Evolutionary conservation across 2,797 vertebrate genomes (phyloP), one percentile per base, ranked within the genome.

Genomic region (Gymnothorax reevesii): DNA sequence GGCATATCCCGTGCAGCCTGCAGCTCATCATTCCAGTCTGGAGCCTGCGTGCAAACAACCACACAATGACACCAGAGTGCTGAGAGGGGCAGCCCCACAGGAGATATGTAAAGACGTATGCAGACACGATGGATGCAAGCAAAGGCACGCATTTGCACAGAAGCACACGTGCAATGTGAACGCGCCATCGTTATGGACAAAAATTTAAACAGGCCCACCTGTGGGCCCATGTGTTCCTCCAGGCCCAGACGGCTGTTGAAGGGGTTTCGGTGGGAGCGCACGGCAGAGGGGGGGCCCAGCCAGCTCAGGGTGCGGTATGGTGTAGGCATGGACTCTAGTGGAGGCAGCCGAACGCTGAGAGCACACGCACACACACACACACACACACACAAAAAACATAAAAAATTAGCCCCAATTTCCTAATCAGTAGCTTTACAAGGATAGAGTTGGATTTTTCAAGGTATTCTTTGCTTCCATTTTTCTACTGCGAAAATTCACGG

Each of bases 11-110:
- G 93, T 82, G 95, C 94, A 80, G 91, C 90, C 88, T 97, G 96
- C 86, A 97, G 86, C 90, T 97, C 96, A 90, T 97, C 96, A 88
- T 97, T 97, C 96, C 96, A 97, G 89, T 97, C 96, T 88, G 94
- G 94, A 85, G 91, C 90, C 96, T 97, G 77, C 62, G 7, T 60
- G 75, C 55, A 84, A 22, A 88, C 77, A 84, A 0, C 3, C 7
- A 62, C 59, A 83, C 59, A 57, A 69, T 86, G 64, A 84, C 15
- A n/a, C 33, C 57, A 55, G 52, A n/a, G 77, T 27, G 69, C 33
- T n/a, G 55, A 4, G 22, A 17, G 9, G 54, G 59, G 49, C 82
- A 57, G 66, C 59, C 64, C 52, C 55, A 57, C 9, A 22, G 10
- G 55, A 2, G 8, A 52, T 64, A 71, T 77, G 1, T 49, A 60